Conservation (phyloP, 1,140 invertebrate genomes). For the Zophobas morio region DNA sequence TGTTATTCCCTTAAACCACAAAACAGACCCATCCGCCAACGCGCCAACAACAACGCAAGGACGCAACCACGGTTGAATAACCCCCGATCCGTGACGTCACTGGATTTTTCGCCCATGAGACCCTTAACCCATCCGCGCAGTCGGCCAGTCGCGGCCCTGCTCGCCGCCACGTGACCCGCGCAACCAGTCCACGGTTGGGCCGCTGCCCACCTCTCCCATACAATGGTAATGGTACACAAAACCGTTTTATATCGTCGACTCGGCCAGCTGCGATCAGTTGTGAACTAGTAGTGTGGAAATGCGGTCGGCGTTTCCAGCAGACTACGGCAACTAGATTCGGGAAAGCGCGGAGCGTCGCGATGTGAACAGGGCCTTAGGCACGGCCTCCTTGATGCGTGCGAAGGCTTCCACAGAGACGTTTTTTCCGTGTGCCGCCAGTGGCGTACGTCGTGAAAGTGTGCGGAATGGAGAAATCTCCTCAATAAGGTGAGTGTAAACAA, state of each 20-base stretch:
- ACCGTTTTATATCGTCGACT: constrained; percentile 42
- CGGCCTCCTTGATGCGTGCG: not conserved
- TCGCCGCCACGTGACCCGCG: not conserved
- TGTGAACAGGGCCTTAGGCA: constrained; percentile 11
- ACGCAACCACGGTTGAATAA: constrained; percentile 6
- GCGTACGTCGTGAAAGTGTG: constrained; percentile 28
- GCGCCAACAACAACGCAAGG: not conserved
- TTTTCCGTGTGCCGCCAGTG: constrained; percentile 13
- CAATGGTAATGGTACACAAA: constrained; percentile 29
- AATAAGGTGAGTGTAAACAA: not conserved
- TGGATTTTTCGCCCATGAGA: constrained; percentile 15
- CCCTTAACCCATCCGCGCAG: constrained; percentile 16
- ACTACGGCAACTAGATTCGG: constrained; percentile 36
- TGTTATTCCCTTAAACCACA: too few species aligned
- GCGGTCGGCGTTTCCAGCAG: constrained; percentile 35
- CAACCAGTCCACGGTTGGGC: not conserved
- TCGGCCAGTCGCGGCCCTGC: not conserved
- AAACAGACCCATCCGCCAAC: not conserved
- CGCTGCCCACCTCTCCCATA: constrained; percentile 32
- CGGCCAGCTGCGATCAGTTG: constrained; percentile 31
- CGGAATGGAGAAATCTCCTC: constrained; percentile 15
- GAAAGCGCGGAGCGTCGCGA: not conserved
- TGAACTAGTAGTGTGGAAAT: constrained; percentile 48
- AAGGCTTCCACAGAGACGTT: not conserved
- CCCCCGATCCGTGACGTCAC: constrained; percentile 15